Conservation (phyloP, 2,888 invertebrate genomes). For the Deroplatys truncata region DNA sequence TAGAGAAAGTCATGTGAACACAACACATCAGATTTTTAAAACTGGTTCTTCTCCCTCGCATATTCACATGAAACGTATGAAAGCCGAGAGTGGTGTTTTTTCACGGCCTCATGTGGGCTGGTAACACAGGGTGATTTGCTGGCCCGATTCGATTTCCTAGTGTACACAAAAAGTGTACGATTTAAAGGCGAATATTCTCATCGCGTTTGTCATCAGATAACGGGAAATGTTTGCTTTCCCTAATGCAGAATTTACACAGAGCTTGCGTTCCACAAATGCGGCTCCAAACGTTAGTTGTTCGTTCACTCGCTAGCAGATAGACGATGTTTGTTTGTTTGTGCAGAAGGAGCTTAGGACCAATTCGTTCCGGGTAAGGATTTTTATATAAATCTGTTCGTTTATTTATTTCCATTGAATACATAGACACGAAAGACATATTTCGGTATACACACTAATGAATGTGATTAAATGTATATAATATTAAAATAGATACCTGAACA, state of each 20-base stretch:
- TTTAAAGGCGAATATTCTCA: background rate
- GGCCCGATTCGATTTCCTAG: background rate
- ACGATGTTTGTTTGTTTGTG: background rate
- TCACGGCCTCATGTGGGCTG: background rate
- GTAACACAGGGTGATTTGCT: background rate
- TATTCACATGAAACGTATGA: background rate
- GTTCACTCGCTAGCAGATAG: background rate
- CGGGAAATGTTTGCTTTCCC: background rate
- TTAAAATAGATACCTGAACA: too few relatives aligned
- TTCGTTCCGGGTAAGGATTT: background rate
- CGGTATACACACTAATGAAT: too few relatives aligned
- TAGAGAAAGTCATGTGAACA: too few relatives aligned
- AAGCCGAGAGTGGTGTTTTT: background rate
- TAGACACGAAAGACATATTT: too few relatives aligned
- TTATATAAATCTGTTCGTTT: too few relatives aligned
- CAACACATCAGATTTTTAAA: too few relatives aligned
- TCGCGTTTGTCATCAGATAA: background rate
- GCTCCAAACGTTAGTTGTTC: background rate
- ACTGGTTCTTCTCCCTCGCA: too few relatives aligned
- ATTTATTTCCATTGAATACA: too few relatives aligned
- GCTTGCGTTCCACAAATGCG: background rate
- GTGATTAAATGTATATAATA: too few relatives aligned
- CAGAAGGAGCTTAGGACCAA: background rate
- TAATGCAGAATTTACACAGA: background rate
- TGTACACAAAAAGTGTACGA: background rate